Evolutionary conservation across 1,140 invertebrate species (phyloP).

Genomic region (Scaptomyza hsui): DNA sequence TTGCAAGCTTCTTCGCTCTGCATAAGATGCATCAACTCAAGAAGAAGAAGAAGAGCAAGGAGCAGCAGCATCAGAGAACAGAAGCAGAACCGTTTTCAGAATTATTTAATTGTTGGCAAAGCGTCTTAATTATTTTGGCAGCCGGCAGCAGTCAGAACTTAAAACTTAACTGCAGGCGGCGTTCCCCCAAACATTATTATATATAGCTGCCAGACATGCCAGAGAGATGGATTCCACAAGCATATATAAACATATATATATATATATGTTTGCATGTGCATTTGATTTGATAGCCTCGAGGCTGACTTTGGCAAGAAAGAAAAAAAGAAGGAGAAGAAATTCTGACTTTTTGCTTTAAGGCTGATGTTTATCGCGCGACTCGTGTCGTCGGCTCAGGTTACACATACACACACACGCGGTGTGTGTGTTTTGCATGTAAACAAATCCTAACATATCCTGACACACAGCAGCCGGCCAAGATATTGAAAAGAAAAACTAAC

Average conservation of each 20-base stretch:
- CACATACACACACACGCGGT: slow-evolving; percentile 26
- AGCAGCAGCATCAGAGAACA: not conserved
- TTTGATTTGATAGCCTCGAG: slow-evolving; percentile 2
- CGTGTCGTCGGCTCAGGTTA: slow-evolving; percentile 60
- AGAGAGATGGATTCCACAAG: slow-evolving; percentile 20
- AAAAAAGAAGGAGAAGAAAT: not conserved
- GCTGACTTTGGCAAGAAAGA: slow-evolving; percentile 37
- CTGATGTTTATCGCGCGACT: slow-evolving; percentile 48
- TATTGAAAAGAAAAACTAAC: slow-evolving; percentile 2
- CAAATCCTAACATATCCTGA: slow-evolving; percentile 63
- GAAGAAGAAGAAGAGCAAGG: too few relatives aligned
- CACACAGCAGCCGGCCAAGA: slow-evolving; percentile 29
- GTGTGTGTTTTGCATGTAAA: slow-evolving; percentile 63
- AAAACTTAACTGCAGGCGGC: slow-evolving; percentile 50
- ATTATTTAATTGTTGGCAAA: slow-evolving; percentile 82
- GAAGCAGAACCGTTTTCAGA: slow-evolving; percentile 31
- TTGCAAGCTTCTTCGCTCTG: slow-evolving; percentile 41
- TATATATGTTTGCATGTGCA: not conserved
- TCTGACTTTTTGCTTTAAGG: slow-evolving; percentile 57
- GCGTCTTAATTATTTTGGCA: slow-evolving; percentile 83
- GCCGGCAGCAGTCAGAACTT: slow-evolving; percentile 36
- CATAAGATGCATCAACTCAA: not conserved
- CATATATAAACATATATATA: not conserved
- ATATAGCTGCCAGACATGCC: slow-evolving; percentile 35
- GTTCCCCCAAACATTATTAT: slow-evolving; percentile 7